Evolutionary conservation across 2,113 vertebrate genomes (phyloP), one percentile per base, ranked within the genome.

Genomic region (Eleginops maclovinus): DNA sequence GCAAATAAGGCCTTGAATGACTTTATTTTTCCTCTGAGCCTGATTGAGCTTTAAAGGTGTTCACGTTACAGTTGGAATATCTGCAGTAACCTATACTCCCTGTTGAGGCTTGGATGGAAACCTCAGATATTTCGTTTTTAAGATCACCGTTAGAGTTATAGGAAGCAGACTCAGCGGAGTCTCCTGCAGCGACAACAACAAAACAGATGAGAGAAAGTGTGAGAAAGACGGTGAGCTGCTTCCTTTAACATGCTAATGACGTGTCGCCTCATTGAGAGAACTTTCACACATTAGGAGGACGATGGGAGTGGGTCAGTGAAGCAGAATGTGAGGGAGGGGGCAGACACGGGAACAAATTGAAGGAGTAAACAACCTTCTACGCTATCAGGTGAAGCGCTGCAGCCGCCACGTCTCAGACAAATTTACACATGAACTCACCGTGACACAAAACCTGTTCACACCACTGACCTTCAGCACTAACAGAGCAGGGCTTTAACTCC

Each of bases 161-260:
- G 44, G 66, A 74, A 26, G 56, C 73, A 77, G 83, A 83, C 65
- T 41, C 56, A 0, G 11, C 7, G 58, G 70, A 67, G 78, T 68
- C 81, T 62, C 51, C 53, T 43, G 3, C 62, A 12, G 63, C 19
- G 16, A 67, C 3, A 4, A 4, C 53, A 2, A 31, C 47, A 41
- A 24, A 28, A 55, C 10, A 46, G 61, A 47, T 19, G 36, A n/a
- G 41, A 41, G 41, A 59, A 59, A 4, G 60, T 63, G 44, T 73
- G 64, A 71, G 13, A 16, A 31, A 15, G 17, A 71, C 51, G 31
- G 47, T 9, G 17, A 13, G 56, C 26, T 3, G 47, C 66, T 68
- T 13, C 47, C 54, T 79, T 69, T 60, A 21, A n/a, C 71, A 7
- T 81, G 74, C 28, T 79, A 81, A 72, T 49, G 70, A 67, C 0